These are phyloP conservation scores for Calcarius ornatus DNA, from an alignment of 2,113 vertebrate genomes.

Conservation along the genomic window DNA sequence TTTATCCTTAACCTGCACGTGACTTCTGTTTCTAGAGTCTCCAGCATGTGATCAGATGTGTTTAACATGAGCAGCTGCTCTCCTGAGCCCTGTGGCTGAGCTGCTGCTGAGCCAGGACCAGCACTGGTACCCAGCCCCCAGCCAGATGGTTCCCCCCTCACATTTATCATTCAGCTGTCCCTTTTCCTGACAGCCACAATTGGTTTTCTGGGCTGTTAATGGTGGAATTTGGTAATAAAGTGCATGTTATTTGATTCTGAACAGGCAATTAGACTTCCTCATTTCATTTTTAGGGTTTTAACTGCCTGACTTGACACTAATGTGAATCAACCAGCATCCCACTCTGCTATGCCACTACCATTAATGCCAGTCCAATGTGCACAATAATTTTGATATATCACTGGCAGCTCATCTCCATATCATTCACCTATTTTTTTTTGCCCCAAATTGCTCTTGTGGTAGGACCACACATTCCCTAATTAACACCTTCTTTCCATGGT, in stretches of 20 bases:
- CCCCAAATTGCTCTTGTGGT: constrained; percentile 44
- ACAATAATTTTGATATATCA: constrained; percentile 57
- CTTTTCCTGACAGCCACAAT: not conserved
- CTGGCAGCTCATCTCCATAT: constrained; percentile 68
- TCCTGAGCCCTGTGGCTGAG: not conserved
- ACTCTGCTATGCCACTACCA: not conserved
- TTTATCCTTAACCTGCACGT: not conserved
- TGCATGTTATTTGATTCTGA: constrained; percentile 5
- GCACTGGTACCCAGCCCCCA: not conserved
- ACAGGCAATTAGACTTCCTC: constrained; percentile 44
- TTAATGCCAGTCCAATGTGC: constrained; percentile 33
- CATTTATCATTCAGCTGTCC: not conserved
- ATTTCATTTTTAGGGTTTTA: constrained; percentile 42
- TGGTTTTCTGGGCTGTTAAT: not conserved
- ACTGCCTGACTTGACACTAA: constrained; percentile 42
- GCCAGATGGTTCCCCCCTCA: not conserved
- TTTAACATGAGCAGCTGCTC: not conserved
- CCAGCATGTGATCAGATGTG: fast-evolving
- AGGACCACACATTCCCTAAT: constrained; percentile 73
- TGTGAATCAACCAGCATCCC: constrained; percentile 35
- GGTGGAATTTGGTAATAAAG: constrained; percentile 39
- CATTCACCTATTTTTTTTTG: constrained; percentile 47
- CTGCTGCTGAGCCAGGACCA: not conserved
- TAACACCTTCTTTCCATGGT: constrained; percentile 62
- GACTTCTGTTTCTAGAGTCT: not conserved